A percentile compares a stretch with the other conserved stretches of the same genome.
These are phyloP conservation scores for Vanessa tameamea DNA, from an alignment of 1,140 invertebrate species.

Conservation along the genomic window DNA sequence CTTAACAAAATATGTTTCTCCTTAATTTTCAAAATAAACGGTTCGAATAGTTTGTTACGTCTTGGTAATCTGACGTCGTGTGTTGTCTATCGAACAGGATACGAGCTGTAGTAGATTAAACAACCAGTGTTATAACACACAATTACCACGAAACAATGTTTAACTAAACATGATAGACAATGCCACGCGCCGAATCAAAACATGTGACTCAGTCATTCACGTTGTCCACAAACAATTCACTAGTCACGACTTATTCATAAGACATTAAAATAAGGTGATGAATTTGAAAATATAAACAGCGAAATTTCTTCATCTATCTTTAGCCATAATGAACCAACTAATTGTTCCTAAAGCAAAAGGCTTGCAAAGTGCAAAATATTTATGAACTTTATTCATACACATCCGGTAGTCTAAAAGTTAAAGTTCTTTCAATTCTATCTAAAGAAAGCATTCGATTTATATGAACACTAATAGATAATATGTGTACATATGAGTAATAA, in stretches of 20 bases:
- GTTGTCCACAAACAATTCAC: conserved; percentile 6
- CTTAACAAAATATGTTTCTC: neutral
- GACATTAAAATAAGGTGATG: neutral
- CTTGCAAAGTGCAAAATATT: too few relatives aligned
- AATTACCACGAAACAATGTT: conserved; percentile 62
- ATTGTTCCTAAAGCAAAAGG: too few relatives aligned
- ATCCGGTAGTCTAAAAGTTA: too few relatives aligned
- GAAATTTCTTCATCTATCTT: too few relatives aligned
- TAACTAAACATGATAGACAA: conserved; percentile 66
- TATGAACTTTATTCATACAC: too few relatives aligned
- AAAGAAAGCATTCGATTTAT: too few relatives aligned
- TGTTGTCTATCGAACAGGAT: conserved; percentile 31
- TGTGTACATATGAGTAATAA: too few relatives aligned
- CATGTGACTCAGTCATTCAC: conserved; percentile 54
- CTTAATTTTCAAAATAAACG: neutral
- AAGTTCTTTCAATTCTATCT: too few relatives aligned
- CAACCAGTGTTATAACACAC: conserved; percentile 41
- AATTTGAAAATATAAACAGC: neutral
- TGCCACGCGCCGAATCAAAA: conserved; percentile 71
- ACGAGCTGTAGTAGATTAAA: conserved; percentile 51
- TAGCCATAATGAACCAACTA: too few relatives aligned
- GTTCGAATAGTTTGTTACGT: neutral
- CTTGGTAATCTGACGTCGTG: neutral
- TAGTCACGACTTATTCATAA: conserved; percentile 5
- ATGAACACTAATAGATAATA: too few relatives aligned